Conservation (phyloP, 2,797 vertebrate species). For the Pelodytes ibericus region DNA sequence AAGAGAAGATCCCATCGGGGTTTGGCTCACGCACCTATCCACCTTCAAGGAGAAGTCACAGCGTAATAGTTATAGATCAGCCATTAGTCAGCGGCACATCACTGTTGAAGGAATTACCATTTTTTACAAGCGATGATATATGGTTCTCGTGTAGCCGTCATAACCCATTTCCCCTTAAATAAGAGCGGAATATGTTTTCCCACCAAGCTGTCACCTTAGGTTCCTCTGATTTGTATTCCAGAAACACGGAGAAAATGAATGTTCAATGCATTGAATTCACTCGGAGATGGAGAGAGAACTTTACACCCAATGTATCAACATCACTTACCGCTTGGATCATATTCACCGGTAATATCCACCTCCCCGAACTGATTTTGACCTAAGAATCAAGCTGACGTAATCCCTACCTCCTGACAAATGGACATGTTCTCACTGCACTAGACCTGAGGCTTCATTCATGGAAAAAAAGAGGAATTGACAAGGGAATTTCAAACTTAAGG, state of each 20-base stretch:
- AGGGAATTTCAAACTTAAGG: too few species aligned
- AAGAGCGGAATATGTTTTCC: constrained; percentile 64
- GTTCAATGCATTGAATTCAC: constrained; percentile 49
- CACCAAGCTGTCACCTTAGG: constrained; percentile 59
- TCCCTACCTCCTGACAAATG: too few species aligned
- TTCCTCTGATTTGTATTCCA: constrained; percentile 60
- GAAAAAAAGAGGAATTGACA: too few species aligned
- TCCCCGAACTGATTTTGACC: background rate
- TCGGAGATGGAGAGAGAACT: constrained; percentile 37
- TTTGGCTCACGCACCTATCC: constrained; percentile 52
- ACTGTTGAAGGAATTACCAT: constrained; percentile 52
- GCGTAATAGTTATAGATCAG: constrained; percentile 54
- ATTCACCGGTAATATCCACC: background rate
- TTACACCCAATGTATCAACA: constrained; percentile 42
- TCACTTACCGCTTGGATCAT: constrained; percentile 30
- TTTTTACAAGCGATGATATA: constrained; percentile 58
- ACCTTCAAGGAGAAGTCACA: constrained; percentile 58
- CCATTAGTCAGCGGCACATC: constrained; percentile 59
- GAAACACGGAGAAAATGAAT: constrained; percentile 56
- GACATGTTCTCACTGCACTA: too few species aligned
- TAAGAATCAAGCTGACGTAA: too few species aligned
- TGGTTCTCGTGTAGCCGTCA: constrained; percentile 44
- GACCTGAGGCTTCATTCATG: too few species aligned
- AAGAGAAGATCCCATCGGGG: constrained; percentile 55
- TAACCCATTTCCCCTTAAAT: constrained; percentile 65